Conservation (phyloP, 1,140 invertebrate genomes). For the Fopius arisanus region DNA sequence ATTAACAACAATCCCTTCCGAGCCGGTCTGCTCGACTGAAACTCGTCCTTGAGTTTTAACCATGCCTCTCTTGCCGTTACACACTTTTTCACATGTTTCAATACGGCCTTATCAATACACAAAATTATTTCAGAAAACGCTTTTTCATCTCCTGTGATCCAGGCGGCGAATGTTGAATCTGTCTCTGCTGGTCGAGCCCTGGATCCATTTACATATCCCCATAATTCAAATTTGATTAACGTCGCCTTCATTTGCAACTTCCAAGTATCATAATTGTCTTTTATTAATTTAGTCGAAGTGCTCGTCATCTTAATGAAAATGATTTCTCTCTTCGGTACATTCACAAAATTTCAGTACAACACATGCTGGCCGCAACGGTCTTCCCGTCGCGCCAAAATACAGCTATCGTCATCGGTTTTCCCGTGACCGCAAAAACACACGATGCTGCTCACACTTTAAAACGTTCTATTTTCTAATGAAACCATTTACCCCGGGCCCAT, state of each 20-base stretch:
- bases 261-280: constrained; percentile 38
- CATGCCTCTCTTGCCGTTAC: constrained; percentile 35
- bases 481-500: too few species aligned
- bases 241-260: constrained; percentile 39
- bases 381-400: too few species aligned
- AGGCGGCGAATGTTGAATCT: constrained; percentile 4
- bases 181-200: background rate
- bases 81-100: constrained; percentile 34
- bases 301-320: background rate
- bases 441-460: too few species aligned
- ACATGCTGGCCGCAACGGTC: background rate
- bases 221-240: constrained; percentile 39
- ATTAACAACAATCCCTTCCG: constrained; percentile 41
- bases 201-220: constrained; percentile 35
- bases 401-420: too few species aligned
- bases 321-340: background rate
- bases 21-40: constrained; percentile 36
- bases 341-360: background rate
- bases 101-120: constrained; percentile 27
- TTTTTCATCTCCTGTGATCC: constrained; percentile 31
- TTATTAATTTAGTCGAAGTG: background rate
- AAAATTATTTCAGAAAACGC: constrained; percentile 35
- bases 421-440: too few species aligned
- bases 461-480: background rate
- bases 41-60: constrained; percentile 34